Percentiles rank a stretch among this genome's conserved stretches.
Evolutionary conservation across 2,888 invertebrate species (phyloP).

Genomic region (Scaptodrosophila latifasciaeformis): DNA sequence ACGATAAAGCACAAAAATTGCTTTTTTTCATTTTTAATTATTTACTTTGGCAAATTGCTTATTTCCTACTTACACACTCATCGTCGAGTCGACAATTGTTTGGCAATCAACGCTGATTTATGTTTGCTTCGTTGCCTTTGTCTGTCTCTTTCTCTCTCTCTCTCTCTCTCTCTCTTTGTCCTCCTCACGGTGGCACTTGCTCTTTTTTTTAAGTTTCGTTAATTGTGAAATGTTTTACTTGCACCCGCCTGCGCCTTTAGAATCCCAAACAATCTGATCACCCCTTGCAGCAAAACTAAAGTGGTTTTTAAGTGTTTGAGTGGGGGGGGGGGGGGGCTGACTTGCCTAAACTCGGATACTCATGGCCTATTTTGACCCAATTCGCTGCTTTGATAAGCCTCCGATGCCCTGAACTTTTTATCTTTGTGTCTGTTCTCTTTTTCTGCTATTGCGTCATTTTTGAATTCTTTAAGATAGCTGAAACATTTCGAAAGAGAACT

Average conservation of each 20-base stretch:
- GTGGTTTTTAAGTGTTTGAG: slow-evolving; percentile 1
- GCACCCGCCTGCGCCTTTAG: slow-evolving; percentile 9
- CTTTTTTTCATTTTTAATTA: slow-evolving; percentile 48
- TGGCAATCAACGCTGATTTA: slow-evolving; percentile 67
- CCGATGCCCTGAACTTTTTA: no score
- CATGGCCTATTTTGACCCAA: not conserved
- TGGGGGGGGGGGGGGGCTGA: no score
- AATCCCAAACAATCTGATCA: not conserved
- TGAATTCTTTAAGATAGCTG: no score
- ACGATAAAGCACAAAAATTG: slow-evolving; percentile 17
- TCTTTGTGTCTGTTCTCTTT: not conserved
- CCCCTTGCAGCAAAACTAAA: slow-evolving; percentile 7
- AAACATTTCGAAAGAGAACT: no score
- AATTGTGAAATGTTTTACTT: slow-evolving; percentile 19
- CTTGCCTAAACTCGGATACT: not conserved
- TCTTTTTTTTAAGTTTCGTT: slow-evolving; percentile 10
- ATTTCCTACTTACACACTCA: slow-evolving; percentile 54
- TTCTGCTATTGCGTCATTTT: not conserved
- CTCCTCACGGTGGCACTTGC: not conserved
- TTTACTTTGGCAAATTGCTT: slow-evolving; percentile 65
- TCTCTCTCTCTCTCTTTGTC: slow-evolving; percentile 2
- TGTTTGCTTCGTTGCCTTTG: slow-evolving; percentile 30
- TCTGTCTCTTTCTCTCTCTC: slow-evolving; percentile 5
- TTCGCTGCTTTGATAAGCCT: not conserved
- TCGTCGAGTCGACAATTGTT: slow-evolving; percentile 43